Evolutionary conservation across 2,888 invertebrate species (phyloP).

Genomic region (Pheosia gnoma): DNA sequence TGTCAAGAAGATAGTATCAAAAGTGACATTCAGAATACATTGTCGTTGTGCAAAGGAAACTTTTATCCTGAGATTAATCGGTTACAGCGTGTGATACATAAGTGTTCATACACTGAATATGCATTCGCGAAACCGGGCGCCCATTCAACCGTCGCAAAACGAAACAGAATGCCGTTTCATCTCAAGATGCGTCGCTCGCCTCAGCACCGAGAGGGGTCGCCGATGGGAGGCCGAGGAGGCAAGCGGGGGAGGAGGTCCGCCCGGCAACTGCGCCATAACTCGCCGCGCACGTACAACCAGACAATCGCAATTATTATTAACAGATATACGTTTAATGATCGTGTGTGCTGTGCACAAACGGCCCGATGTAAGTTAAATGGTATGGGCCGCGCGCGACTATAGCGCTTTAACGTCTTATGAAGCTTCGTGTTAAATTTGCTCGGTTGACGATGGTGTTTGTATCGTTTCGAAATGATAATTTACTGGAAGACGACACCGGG

Average conservation of each 20-base stretch:
- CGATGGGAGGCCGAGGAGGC: constrained; percentile 43
- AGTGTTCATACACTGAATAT: constrained; percentile 49
- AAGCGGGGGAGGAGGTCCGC: constrained; percentile 47
- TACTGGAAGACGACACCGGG: constrained; percentile 53
- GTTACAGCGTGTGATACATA: constrained; percentile 30
- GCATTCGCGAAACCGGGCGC: constrained; percentile 55
- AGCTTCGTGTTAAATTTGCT: constrained; percentile 61
- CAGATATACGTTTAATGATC: constrained; percentile 79
- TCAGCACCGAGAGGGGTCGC: constrained; percentile 55
- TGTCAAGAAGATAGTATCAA: constrained; percentile 17
- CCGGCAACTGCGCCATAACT: constrained; percentile 78
- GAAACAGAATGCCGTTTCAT: constrained; percentile 72
- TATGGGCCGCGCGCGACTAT: constrained; percentile 55
- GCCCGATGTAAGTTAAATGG: constrained; percentile 54
- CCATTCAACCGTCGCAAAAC: constrained; percentile 74
- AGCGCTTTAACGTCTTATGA: constrained; percentile 51
- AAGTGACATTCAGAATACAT: constrained; percentile 13
- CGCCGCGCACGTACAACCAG: constrained; percentile 76
- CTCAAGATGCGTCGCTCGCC: constrained; percentile 60
- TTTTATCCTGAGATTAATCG: constrained; percentile 27
- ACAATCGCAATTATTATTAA: constrained; percentile 82
- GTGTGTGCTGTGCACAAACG: constrained; percentile 61
- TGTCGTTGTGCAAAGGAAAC: constrained; percentile 8
- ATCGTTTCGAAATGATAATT: constrained; percentile 63
- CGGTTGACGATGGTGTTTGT: constrained; percentile 47